A percentile compares a stretch with the other conserved stretches of the same genome.
Evolutionary conservation across 2,113 vertebrate genomes (phyloP).

Genomic region (Gasterosteus aculeatus): DNA sequence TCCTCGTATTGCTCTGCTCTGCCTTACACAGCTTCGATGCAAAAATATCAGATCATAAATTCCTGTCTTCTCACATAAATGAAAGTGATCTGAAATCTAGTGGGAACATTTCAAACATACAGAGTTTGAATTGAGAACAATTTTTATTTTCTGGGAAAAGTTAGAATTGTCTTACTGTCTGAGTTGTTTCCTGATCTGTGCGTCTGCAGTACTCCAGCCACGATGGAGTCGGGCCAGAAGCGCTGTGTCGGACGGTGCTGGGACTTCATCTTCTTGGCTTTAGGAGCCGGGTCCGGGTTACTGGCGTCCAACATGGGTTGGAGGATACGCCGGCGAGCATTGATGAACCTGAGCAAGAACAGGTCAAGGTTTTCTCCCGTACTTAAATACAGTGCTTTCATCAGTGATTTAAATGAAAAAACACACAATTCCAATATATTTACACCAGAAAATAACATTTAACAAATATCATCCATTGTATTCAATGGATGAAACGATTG

Average conservation of each 20-base stretch:
- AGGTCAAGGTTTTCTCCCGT: not conserved
- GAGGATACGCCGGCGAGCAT: conserved; percentile 94
- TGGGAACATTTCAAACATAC: not conserved
- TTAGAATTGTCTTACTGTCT: conserved; percentile 83
- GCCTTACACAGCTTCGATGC: not conserved
- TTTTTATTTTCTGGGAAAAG: not conserved
- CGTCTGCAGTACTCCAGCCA: conserved; percentile 93
- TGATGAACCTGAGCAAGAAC: conserved; percentile 89
- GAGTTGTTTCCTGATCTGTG: conserved; percentile 89
- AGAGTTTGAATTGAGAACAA: not conserved
- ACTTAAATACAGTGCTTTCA: not conserved
- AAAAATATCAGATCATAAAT: not conserved
- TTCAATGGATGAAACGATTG: not conserved
- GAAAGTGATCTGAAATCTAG: conserved; percentile 12
- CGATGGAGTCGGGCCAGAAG: conserved; percentile 99
- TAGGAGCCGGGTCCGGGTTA: conserved; percentile 96
- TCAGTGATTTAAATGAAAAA: not conserved
- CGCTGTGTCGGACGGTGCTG: conserved; percentile 97
- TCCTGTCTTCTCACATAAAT: not conserved
- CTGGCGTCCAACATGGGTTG: conserved; percentile 98
- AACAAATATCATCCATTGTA: not conserved
- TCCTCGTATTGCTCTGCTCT: not conserved
- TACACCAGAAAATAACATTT: not conserved
- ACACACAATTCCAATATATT: not conserved
- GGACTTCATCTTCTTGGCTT: conserved; percentile 99